phyloP scores from a whole-genome alignment of 2,888 invertebrate species.

The Torymus texanus region DNA sequence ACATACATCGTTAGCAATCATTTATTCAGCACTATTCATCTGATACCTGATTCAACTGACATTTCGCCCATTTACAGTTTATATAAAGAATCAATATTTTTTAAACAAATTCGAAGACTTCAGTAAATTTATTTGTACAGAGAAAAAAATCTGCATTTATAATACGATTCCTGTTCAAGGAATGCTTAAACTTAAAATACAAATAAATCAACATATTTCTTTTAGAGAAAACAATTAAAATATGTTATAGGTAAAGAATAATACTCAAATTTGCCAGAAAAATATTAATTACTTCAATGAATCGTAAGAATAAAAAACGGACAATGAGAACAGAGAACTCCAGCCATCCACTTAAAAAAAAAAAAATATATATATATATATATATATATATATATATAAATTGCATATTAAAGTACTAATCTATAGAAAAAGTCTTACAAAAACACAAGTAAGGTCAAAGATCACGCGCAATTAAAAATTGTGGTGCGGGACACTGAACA shows the following conservation, averaged over 20 bases:
- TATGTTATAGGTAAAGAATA: not conserved
- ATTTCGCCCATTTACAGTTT: conserved; percentile 1
- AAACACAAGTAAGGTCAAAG: conserved; percentile 25
- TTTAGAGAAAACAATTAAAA: not conserved
- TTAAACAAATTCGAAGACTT: conserved; percentile 5
- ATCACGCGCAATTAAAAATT: conserved; percentile 30
- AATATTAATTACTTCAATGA: not conserved
- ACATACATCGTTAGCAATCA: not conserved
- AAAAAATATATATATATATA: conserved; percentile 49
- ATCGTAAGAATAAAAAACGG: conserved; percentile 23
- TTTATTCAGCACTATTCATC: conserved; percentile 1
- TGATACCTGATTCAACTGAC: not conserved
- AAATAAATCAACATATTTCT: not conserved
- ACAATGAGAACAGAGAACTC: conserved; percentile 32
- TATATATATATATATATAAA: conserved; percentile 49
- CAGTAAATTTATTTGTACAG: not conserved
- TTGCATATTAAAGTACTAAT: conserved; percentile 50
- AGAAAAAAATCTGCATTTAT: too few relatives aligned
- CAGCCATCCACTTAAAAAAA: conserved; percentile 37
- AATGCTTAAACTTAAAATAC: conserved; percentile 4
- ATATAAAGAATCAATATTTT: conserved; percentile 1
- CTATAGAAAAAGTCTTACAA: conserved; percentile 54
- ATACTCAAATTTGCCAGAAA: conserved; percentile 9
- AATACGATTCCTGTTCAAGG: too few relatives aligned
- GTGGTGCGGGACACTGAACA: conserved; percentile 23